Base-by-base conservation (phyloP, 2,797 vertebrate genomes). In the Manis crassicaudata region DNA sequence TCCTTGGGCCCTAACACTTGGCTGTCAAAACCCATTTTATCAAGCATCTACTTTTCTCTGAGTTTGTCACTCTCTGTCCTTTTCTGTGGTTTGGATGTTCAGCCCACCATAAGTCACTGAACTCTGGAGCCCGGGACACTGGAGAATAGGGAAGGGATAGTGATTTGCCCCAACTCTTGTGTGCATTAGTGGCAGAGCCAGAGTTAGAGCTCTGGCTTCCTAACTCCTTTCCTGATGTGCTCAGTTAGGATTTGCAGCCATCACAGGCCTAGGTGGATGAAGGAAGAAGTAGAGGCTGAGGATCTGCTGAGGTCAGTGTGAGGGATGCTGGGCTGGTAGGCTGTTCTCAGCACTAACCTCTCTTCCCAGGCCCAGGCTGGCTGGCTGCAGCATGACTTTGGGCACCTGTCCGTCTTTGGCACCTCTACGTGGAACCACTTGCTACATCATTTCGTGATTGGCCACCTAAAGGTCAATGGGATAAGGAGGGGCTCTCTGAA, bases 301-400 rank as follows among this genome's bases (percentile, higher is more conserved):
- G 32, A 43, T 12, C 20, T 0, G 0, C 27, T 16, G 17, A 56
- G 81, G 88, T 70, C 62, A 58, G 46, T 8, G 56, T 32, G 35
- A 23, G 25, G 43, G 50, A 11, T 2, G 9, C 29, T 7, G 35
- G 75, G 23, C n/a, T 40, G 67, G 29, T 1, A 62, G 25, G 54
- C 56, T 5, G 11, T n/a, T 12, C 80, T 81, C 72, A 76, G 80
- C 0, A 0, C 50, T 56, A 5, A 83, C 29, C 29, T 27, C 72
- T 88, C 70, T 94, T 27, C 97, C 46, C 95, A 99, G 99, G 98
- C 98, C 4, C 99, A 99, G 96, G 98, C 98, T 23, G 99, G 99
- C 80, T 99, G 99, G 99, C 98, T 99, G 1, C 99, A 99, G 97
- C 99, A 99, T 6, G 99, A 99, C 96, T 99, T 99, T 23, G 99